These are phyloP conservation scores for Ormyrus thymus DNA, from an alignment of 2,888 invertebrate genomes.

Conservation along the genomic window DNA sequence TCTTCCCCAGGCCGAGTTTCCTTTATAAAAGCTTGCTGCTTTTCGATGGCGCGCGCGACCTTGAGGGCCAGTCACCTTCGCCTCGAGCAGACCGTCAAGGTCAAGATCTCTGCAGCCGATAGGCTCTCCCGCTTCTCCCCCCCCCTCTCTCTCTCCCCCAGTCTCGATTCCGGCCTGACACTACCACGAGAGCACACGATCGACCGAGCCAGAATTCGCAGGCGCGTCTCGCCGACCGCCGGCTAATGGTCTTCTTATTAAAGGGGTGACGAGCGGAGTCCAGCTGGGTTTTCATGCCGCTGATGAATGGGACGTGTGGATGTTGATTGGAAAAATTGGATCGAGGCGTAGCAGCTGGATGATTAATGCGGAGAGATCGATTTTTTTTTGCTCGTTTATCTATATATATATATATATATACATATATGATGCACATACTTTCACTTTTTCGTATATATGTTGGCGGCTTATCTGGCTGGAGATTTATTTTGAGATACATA, in stretches of 20 bases:
- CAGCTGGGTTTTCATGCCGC: neutral
- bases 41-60: slow-evolving; percentile 36
- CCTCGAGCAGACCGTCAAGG: slow-evolving; percentile 45
- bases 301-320: neutral
- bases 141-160: neutral
- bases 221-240: neutral
- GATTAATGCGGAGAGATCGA: neutral
- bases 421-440: neutral
- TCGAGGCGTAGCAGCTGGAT: neutral
- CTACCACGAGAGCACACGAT: neutral
- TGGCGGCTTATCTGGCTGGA: too few species aligned
- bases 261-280: neutral
- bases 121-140: slow-evolving; percentile 6
- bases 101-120: slow-evolving; percentile 52
- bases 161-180: neutral
- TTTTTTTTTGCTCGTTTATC: neutral
- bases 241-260: slow-evolving; percentile 3
- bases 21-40: slow-evolving; percentile 5
- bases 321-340: neutral
- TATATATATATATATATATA: too few species aligned
- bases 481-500: too few species aligned
- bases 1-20: neutral
- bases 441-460: too few species aligned
- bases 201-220: slow-evolving; percentile 27
- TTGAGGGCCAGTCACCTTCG: slow-evolving; percentile 52